Conservation (phyloP, 1,140 invertebrate genomes). For the Agrypnia vestita region DNA sequence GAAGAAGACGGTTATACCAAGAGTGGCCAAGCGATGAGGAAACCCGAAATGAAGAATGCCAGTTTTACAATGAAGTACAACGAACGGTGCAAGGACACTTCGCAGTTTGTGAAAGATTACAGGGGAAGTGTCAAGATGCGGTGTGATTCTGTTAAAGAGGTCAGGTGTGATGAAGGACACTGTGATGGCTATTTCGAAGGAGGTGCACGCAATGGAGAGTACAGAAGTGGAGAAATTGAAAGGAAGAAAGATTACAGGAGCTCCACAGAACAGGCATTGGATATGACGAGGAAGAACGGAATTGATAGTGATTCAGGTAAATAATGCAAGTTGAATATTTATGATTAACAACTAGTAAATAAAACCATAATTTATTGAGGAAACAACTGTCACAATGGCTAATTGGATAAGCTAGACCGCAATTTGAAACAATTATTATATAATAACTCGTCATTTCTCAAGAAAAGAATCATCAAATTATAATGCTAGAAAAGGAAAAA, state of each 20-base stretch:
- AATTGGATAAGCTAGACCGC: too few species aligned
- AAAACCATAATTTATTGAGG: too few species aligned
- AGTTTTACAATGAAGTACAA: constrained; percentile 8
- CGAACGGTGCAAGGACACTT: constrained; percentile 1
- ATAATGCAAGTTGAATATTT: neutral
- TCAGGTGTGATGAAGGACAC: constrained; percentile 32
- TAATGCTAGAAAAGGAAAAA: too few species aligned
- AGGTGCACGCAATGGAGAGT: neutral
- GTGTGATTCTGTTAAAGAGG: neutral
- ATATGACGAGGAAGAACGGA: constrained; percentile 65
- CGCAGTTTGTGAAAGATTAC: constrained; percentile 15
- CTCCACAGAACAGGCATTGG: constrained; percentile 65
- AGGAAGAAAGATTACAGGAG: constrained; percentile 25
- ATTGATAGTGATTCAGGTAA: constrained; percentile 59
- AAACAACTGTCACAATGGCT: too few species aligned
- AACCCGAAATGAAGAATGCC: constrained; percentile 36
- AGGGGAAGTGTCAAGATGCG: neutral
- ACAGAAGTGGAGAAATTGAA: neutral
- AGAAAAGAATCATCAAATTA: too few species aligned
- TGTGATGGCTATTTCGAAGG: constrained; percentile 40
- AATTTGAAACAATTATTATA: too few species aligned
- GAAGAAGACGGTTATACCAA: constrained; percentile 43
- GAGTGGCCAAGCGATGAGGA: neutral
- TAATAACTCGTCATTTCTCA: too few species aligned
- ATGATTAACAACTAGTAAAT: too few species aligned